Evolutionary conservation across 2,113 vertebrate genomes (phyloP).

Genomic region (human (Homo sapiens)): GRCh38 chr6:87365001-87365500

Average conservation of each 20-base stretch:
- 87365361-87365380: neutral
- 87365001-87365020: slow-evolving; percentile 49
- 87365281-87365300: slow-evolving; percentile 82
- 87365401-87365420: neutral
- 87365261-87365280: slow-evolving; percentile 83
- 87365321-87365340: slow-evolving; percentile 84
- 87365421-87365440: neutral
- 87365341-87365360: slow-evolving; percentile 70
- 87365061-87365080: slow-evolving; percentile 50
- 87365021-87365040: slow-evolving; percentile 54
- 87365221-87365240: slow-evolving; percentile 81
- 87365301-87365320: slow-evolving; percentile 81
- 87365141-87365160: slow-evolving; percentile 61
- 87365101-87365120: slow-evolving; percentile 62
- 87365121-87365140: slow-evolving; percentile 63
- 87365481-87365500: neutral
- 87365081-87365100: slow-evolving; percentile 70
- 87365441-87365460: slow-evolving; percentile 67
- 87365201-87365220: slow-evolving; percentile 75
- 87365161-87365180: slow-evolving; percentile 61
- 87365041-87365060: slow-evolving; percentile 70
- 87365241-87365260: slow-evolving; percentile 82
- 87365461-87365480: neutral
- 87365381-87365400: neutral
- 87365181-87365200: slow-evolving; percentile 67